Conservation (phyloP, 2,113 vertebrate genomes). For the Litocranius walleri region DNA sequence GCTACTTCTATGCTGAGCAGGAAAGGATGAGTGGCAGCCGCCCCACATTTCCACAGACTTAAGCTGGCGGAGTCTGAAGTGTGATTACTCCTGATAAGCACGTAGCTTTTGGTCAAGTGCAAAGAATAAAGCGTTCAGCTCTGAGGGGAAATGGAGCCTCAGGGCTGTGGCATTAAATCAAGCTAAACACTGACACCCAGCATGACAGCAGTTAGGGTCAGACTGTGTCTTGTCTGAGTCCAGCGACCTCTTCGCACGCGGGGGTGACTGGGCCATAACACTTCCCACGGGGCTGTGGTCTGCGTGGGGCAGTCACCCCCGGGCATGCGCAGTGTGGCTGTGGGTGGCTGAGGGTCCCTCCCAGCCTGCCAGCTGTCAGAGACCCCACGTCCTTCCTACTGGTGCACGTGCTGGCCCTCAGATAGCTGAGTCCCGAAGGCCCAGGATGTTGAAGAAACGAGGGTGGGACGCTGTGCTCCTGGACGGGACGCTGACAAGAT, state of each 20-base stretch:
- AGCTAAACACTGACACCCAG: neutral
- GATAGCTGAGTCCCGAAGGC: accelerated
- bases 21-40: accelerated
- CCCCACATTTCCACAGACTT: neutral
- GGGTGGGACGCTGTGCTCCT: neutral
- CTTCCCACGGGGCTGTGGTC: neutral
- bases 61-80: neutral
- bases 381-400: accelerated
- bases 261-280: accelerated
- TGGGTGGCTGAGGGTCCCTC: neutral
- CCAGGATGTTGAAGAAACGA: accelerated
- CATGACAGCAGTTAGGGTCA: neutral
- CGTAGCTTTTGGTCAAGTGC: neutral
- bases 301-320: accelerated
- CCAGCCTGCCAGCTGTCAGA: accelerated
- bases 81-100: neutral
- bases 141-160: accelerated
- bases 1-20: too few species aligned
- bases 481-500: too few species aligned
- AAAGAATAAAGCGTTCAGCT: neutral
- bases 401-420: accelerated
- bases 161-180: neutral
- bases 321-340: neutral
- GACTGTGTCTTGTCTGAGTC: too few species aligned
- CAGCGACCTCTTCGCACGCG: neutral